Conservation (phyloP, 2,113 vertebrate genomes). For the Pluvialis apricaria region DNA sequence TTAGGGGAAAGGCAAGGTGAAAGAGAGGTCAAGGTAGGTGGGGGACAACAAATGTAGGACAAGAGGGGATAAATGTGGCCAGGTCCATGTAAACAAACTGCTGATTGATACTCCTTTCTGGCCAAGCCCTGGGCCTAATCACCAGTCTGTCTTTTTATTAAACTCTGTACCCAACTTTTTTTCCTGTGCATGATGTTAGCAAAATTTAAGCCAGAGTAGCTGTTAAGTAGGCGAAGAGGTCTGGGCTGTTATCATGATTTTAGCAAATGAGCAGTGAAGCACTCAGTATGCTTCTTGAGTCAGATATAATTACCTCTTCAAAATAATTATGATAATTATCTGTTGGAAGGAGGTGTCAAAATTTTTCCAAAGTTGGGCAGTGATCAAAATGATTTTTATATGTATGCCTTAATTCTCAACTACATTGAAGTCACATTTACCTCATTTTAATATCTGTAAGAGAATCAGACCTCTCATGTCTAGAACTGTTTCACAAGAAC, state of each 20-base stretch:
- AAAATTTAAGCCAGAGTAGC: neutral
- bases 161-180: neutral
- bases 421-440: neutral
- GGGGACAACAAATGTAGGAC: neutral
- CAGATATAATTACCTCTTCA: neutral
- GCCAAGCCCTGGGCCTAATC: neutral
- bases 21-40: neutral
- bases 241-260: neutral
- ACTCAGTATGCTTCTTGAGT: neutral
- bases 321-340: neutral
- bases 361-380: neutral
- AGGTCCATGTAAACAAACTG: neutral
- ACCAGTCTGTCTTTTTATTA: neutral
- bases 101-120: neutral
- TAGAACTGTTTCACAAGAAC: neutral
- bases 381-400: neutral
- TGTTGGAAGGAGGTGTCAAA: neutral
- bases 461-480: neutral
- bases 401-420: neutral
- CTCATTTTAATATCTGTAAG: neutral
- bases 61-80: neutral
- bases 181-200: accelerated
- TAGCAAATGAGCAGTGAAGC: neutral
- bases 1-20: neutral
- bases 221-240: neutral